Percentiles rank a stretch among this genome's conserved stretches.
Evolutionary conservation across 2,888 invertebrate species (phyloP).

Genomic region (Nomada ferruginata): DNA sequence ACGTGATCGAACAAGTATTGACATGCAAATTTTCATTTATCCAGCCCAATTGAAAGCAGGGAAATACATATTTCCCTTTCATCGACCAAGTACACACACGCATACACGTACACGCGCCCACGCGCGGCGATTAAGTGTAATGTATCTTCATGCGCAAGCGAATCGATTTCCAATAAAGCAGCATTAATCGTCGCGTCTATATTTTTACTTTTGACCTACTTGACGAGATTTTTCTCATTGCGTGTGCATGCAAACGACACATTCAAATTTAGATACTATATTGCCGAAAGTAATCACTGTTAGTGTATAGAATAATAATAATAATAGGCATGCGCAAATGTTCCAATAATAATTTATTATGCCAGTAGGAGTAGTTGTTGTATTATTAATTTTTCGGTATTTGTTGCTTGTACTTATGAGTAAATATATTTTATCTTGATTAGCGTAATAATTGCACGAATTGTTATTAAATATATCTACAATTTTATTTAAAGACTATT

Average conservation of each 20-base stretch:
- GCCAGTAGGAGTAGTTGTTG: no score
- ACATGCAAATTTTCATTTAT: conserved; percentile 21
- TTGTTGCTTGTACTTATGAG: no score
- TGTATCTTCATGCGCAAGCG: background rate
- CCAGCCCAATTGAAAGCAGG: background rate
- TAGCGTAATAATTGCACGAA: no score
- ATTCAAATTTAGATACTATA: background rate
- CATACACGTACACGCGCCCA: no score
- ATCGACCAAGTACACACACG: background rate
- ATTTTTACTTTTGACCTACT: background rate
- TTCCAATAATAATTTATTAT: no score
- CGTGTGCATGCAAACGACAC: background rate
- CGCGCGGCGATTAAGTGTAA: conserved; percentile 5
- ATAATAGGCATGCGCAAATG: no score
- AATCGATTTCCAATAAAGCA: conserved; percentile 33
- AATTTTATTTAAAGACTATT: no score
- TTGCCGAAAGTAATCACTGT: background rate
- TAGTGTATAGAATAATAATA: background rate
- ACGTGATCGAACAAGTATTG: background rate
- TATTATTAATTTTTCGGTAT: no score
- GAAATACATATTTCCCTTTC: conserved; percentile 19
- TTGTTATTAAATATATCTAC: no score
- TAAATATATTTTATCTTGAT: no score
- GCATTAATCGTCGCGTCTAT: background rate
- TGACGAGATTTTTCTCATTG: background rate